Percentiles rank a stretch among this genome's conserved stretches.
Evolutionary conservation across 2,888 invertebrate species (phyloP).

Genomic region (Harpagoxenus sublaevis): DNA sequence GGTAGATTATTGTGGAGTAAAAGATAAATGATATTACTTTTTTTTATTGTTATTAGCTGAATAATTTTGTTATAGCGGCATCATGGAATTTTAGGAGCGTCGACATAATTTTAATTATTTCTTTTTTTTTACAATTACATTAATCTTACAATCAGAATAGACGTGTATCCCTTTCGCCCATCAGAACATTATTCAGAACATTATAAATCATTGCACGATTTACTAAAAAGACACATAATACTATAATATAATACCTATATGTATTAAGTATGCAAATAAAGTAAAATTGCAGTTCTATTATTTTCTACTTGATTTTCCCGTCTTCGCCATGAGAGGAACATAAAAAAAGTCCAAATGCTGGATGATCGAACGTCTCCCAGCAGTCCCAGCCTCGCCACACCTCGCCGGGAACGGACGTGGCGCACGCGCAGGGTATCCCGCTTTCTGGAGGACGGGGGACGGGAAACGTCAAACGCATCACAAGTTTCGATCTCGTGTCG

Average conservation of each 20-base stretch:
- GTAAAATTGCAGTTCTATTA: not conserved
- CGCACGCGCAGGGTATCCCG: constrained; percentile 12
- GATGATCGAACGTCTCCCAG: too few species aligned
- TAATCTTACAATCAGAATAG: not conserved
- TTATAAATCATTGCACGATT: not conserved
- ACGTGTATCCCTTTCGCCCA: not conserved
- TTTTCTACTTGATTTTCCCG: not conserved
- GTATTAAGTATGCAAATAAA: constrained; percentile 5
- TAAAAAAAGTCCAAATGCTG: too few species aligned
- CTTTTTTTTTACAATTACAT: not conserved
- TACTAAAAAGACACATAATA: not conserved
- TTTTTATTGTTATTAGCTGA: not conserved
- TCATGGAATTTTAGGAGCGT: not conserved
- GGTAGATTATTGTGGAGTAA: too few species aligned
- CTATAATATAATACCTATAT: not conserved
- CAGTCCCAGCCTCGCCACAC: too few species aligned
- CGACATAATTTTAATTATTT: not conserved
- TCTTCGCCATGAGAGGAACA: not conserved
- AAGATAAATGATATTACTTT: too few species aligned
- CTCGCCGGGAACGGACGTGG: not conserved
- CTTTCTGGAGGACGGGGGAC: not conserved
- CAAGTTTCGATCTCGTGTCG: constrained; percentile 12
- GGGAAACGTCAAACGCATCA: not conserved
- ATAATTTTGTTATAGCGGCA: not conserved
- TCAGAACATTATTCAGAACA: not conserved